Evolutionary conservation across 2,113 vertebrate genomes (phyloP).

Genomic region (Dicentrarchus labrax): DNA sequence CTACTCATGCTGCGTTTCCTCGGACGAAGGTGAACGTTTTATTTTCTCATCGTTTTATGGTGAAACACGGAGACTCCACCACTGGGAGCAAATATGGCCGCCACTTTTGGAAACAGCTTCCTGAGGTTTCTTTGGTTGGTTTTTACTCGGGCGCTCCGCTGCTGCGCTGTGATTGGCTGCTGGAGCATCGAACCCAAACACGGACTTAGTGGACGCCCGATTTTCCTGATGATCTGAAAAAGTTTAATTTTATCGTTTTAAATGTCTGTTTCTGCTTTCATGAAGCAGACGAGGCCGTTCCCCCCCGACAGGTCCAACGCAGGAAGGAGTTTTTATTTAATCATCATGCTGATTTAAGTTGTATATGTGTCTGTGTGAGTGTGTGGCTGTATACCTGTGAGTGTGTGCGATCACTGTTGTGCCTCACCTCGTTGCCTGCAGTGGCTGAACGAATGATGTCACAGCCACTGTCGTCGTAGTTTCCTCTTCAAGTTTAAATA

Average conservation of each 20-base stretch:
- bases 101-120: conserved; percentile 1
- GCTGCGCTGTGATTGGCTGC: conserved; percentile 51
- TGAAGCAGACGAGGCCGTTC: conserved; percentile 31
- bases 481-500: conserved; percentile 46
- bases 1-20: conserved; percentile 8
- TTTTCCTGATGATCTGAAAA: too few species aligned
- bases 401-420: conserved; percentile 27
- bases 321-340: conserved; percentile 45
- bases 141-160: background rate
- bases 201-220: background rate
- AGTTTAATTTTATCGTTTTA: conserved; percentile 12
- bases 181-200: background rate
- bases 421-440: conserved; percentile 60
- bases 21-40: conserved; percentile 25
- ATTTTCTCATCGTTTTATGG: conserved; percentile 72
- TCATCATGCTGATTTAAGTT: conserved; percentile 23
- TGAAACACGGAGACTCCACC: conserved; percentile 57
- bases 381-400: background rate
- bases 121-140: conserved; percentile 23
- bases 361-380: background rate
- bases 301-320: conserved; percentile 1
- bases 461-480: conserved; percentile 14
- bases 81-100: conserved; percentile 24
- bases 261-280: conserved; percentile 34
- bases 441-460: conserved; percentile 4